Conservation (phyloP, 2,113 vertebrate species). For the Esox niger region DNA sequence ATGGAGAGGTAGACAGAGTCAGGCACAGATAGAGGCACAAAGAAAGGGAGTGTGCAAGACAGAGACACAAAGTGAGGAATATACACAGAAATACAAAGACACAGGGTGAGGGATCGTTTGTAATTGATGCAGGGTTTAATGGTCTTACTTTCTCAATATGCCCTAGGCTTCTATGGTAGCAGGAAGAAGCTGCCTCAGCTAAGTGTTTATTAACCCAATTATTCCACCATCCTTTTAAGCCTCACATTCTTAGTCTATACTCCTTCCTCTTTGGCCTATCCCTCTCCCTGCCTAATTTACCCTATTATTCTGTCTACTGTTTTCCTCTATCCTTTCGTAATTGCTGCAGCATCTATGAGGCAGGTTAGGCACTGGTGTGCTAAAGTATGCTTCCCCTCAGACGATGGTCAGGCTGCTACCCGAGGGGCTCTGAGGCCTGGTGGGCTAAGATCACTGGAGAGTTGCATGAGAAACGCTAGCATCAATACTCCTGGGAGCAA, state of each 20-base stretch:
- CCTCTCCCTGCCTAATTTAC: conserved; percentile 30
- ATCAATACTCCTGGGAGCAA: no score
- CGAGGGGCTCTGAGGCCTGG: no score
- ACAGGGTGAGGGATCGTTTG: background rate
- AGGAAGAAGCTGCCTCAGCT: background rate
- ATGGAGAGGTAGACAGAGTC: no score
- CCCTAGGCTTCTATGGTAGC: background rate
- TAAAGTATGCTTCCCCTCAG: no score
- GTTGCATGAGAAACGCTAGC: no score
- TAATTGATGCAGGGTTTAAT: background rate
- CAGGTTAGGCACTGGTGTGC: no score
- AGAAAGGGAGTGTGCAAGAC: no score
- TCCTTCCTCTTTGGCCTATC: conserved; percentile 43
- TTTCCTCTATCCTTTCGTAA: conserved; percentile 23
- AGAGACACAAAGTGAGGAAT: background rate
- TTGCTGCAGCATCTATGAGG: no score
- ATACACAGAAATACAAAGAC: background rate
- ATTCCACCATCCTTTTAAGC: background rate
- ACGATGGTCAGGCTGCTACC: no score
- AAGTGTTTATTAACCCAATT: conserved; percentile 4
- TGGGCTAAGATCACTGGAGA: no score
- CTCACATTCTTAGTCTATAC: conserved; percentile 24
- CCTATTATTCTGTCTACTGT: conserved; percentile 11
- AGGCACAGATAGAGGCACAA: no score
- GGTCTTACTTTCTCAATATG: background rate